Base-by-base conservation (phyloP, 1,140 invertebrate genomes). In the Ericerus pela region DNA sequence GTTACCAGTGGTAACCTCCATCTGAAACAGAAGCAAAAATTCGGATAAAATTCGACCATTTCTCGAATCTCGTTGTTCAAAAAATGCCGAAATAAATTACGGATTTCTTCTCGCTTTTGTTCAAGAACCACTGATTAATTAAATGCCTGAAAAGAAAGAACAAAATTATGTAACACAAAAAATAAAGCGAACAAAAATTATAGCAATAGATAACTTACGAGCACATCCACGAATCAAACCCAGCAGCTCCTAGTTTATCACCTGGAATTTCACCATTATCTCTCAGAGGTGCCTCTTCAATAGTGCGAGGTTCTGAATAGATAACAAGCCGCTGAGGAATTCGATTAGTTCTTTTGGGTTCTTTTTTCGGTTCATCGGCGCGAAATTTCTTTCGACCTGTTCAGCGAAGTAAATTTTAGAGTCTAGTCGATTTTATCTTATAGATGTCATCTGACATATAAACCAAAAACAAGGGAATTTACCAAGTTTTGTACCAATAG, bases 171-270 rank as follows among this genome's bases (percentile, higher is more conserved):
- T n/a, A n/a, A n/a, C n/a, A n/a, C n/a, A n/a, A n/a, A n/a, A 12
- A 51, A 2, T 54, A 26, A 37, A 27, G 26, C 24, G 28, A 59
- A 27, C n/a, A 36, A 31, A 33, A 61, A 28, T 0, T 20, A 53
- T 20, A 55, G 20, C 18, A n/a, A 36, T 18, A 52, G 36, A 28
- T 57, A 16, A 67, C 67, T 65, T 62, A 72, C 28, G 78, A 64
- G 67, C 78, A 87, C 29, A 86, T 68, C 1, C 74, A 68, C 0
- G 82, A 83, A 66, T 85, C 81, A 0, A 84, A 68, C 5, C 85
- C 85, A 38, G 76, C 82, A 4, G 84, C 83, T 1, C 85, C 85
- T 55, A 73, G 69, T 6, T 70, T 70, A 69, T 88, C 84, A 1
- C 85, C 85, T 1, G 84, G 85, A 26, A 86, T 69, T 16, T 68